Base-by-base conservation (phyloP, 1,140 invertebrate genomes). In the Formica exsecta region DNA sequence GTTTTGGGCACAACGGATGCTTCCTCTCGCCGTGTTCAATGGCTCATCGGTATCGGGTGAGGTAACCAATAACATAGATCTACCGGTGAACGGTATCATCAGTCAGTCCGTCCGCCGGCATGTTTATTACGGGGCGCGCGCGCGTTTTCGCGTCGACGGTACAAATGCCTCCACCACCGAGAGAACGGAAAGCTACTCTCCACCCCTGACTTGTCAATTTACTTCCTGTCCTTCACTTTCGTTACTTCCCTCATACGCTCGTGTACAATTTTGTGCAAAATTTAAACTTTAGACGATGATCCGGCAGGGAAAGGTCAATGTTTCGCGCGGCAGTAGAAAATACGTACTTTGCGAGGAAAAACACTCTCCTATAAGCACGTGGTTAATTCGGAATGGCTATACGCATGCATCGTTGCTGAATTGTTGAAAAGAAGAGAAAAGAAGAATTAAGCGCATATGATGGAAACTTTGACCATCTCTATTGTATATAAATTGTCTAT, bases 201-300 rank as follows among this genome's bases (percentile, higher is more conserved):
- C 38, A 68, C 65, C 80, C 76, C 85, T 87, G 89, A 88, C 85
- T 86, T 79, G 90, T 86, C 90, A 87, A 91, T 91, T 80, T 91
- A 91, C 90, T 86, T 71, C 90, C 90, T 91, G 90, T 89, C 90
- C 77, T 73, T 91, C 90, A 91, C 90, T 91, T 91, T 89, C 89
- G 76, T 89, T 81, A 87, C 90, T 71, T 91, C 65, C 65, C 48
- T 66, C 29, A 32, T 48, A 48, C 59, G 59, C 22, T 41, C 54
- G 38, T 41, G 11, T 38, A n/a, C 44, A 79, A 19, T 81, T 73
- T 83, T 54, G 38, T 32, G 62, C 38, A 22, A 59, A 41, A 73
- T 59, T 19, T 71, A 44, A 22, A 41, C 51, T 59, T 19, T 71
- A 44, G 22, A 41, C 51, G 36, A 11, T 36, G 51, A 81, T 48